These are phyloP conservation scores for Conops quadrifasciatus DNA, from an alignment of 2,888 invertebrate species.

Conservation along the genomic window DNA sequence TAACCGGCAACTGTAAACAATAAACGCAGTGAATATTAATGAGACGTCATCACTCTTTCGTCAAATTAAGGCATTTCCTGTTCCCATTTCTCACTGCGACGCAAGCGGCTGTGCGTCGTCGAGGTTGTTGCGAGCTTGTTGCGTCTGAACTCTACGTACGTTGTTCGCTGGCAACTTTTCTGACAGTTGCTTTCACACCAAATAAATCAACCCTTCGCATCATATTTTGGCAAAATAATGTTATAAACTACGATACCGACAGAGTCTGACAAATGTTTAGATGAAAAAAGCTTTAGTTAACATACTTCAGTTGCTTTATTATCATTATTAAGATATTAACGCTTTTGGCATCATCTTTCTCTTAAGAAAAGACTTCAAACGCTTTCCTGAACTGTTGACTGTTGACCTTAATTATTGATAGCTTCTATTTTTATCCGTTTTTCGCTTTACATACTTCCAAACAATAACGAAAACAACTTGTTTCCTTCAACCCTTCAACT, in stretches of 20 bases:
- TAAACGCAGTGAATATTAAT: conserved; percentile 65
- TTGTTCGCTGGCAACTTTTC: conserved; percentile 53
- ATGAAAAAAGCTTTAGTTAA: too few relatives aligned
- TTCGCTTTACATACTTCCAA: too few relatives aligned
- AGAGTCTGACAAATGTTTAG: conserved; percentile 6
- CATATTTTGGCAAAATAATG: conserved; percentile 25
- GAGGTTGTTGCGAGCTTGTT: conserved; percentile 41
- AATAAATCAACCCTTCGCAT: conserved; percentile 57
- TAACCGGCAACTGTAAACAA: conserved; percentile 2
- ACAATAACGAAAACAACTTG: too few relatives aligned
- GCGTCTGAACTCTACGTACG: conserved; percentile 49
- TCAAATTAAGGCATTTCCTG: conserved; percentile 57
- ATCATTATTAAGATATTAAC: background rate
- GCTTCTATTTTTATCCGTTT: too few relatives aligned
- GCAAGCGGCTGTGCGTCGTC: conserved; percentile 24
- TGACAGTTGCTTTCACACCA: conserved; percentile 61
- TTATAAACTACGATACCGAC: conserved; percentile 28
- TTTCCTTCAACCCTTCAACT: too few relatives aligned
- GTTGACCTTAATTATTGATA: too few relatives aligned
- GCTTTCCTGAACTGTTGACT: background rate
- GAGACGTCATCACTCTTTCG: conserved; percentile 65
- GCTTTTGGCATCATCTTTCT: background rate
- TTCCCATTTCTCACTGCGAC: conserved; percentile 25
- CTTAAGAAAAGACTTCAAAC: background rate
- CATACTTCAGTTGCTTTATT: too few relatives aligned